Base-by-base conservation (phyloP, 2,888 invertebrate genomes). In the Rotaria sp. region DNA sequence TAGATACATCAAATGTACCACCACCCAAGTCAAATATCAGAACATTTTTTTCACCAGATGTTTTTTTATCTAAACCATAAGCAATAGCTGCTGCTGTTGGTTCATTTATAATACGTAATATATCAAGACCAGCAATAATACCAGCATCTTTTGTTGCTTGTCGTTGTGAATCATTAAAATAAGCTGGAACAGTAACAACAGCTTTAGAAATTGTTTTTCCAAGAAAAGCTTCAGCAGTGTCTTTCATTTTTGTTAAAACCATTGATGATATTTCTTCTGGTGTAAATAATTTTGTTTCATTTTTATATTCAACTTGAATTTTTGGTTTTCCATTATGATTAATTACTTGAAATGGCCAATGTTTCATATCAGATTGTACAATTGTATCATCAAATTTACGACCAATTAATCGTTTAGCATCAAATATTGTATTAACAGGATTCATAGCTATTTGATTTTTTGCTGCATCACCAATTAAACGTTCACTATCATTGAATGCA, bases 1-100 rank as follows among this genome's bases (percentile, higher is more conserved):
- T 95, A 87, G 96, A 96, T 52, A 96, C 96, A 92, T 97, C 96
- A 91, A 97, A 97, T 88, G 96, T 96, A 89, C 96, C 96, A 90
- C 97, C 97, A 86, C 94, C 94, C 86, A 94, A 91, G 91, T 94
- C 94, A 89, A 93, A 93, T 88, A 93, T 93, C 52, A 93, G 91
- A 1, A 93, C 93, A 89, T 93, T 92, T 26, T 91, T 90, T 88
- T 93, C 92, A 59, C 91, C 92, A 35, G 90, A 90, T 86, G 90
- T 91, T 90, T 92, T 93, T 88, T 92, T 92, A 89, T 93, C 92
- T n/a, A 92, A 89, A 85, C 92, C 92, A 88, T 92, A 92, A 26
- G 92, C 92, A 89, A 92, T 92, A 87, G 92, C 92, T 86, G 91
- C 91, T 52, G 92, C 92, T 4, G 96, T 96, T 21, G 96, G 96